Evolutionary conservation across 2,797 vertebrate genomes (phyloP).

Genomic region (Hippopotamyrus pictus): DNA sequence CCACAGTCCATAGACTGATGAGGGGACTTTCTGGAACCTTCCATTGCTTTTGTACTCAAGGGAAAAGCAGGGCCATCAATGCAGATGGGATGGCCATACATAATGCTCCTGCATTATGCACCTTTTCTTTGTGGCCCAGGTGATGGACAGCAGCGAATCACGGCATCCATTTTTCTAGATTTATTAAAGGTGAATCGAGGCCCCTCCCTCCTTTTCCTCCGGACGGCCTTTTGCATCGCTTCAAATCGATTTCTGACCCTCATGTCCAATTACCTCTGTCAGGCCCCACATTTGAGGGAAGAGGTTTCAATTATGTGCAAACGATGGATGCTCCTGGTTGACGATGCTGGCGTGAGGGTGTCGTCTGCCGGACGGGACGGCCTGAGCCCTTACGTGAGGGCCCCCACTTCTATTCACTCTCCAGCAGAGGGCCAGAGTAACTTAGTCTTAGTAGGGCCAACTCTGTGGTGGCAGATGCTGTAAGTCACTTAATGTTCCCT

Average conservation of each 20-base stretch:
- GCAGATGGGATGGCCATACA: background rate
- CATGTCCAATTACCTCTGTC: conserved; percentile 35
- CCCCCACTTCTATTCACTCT: background rate
- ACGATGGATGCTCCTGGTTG: conserved; percentile 24
- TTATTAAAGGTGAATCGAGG: background rate
- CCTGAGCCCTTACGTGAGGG: conserved; percentile 15
- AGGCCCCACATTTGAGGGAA: conserved; percentile 24
- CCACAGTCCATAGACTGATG: background rate
- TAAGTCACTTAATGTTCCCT: background rate
- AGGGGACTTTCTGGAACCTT: background rate
- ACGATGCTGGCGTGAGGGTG: background rate
- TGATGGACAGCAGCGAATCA: background rate
- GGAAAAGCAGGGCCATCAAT: background rate
- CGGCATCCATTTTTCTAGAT: background rate
- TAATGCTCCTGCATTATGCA: too few relatives aligned
- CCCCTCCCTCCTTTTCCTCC: conserved; percentile 20
- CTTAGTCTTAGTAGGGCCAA: too few relatives aligned
- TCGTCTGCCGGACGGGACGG: conserved; percentile 19
- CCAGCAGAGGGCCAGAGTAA: conserved; percentile 3
- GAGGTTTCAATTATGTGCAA: conserved; percentile 19
- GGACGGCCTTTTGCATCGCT: conserved; percentile 22
- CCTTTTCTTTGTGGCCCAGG: background rate
- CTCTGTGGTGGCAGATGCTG: background rate
- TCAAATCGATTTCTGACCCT: conserved; percentile 37
- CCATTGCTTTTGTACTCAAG: background rate